Evolutionary conservation across 2,113 vertebrate species (phyloP).

Genomic region (Tringa solitaria): DNA sequence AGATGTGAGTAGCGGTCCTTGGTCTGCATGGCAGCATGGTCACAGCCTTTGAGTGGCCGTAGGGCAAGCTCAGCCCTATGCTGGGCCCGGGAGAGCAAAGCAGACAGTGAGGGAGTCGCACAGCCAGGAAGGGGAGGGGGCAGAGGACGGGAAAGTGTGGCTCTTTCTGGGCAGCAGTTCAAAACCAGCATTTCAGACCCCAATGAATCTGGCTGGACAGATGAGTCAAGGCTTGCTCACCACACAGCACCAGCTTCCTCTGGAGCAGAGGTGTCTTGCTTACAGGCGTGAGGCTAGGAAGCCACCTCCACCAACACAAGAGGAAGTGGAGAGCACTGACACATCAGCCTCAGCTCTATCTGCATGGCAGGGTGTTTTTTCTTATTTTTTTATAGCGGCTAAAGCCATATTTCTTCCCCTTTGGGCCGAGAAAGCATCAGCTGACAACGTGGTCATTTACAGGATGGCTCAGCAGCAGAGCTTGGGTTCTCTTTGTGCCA

Average conservation of each 20-base stretch:
- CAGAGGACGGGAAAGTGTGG: neutral
- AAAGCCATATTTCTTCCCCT: neutral
- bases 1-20: neutral
- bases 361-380: neutral
- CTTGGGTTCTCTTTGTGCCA: neutral
- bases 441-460: neutral
- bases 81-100: neutral
- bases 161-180: neutral
- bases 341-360: neutral
- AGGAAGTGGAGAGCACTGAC: neutral
- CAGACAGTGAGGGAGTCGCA: fast-evolving
- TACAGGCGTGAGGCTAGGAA: fast-evolving
- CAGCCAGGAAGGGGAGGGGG: neutral
- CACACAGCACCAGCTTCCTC: neutral
- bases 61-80: neutral
- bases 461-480: neutral
- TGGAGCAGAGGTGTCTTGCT: neutral
- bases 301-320: neutral
- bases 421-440: neutral
- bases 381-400: neutral
- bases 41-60: neutral
- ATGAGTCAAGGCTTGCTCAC: neutral
- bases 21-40: neutral
- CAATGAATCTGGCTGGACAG: neutral
- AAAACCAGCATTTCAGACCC: neutral